A percentile compares a stretch with the other conserved stretches of the same genome.
Conservation (phyloP, 2,797 vertebrate genomes). For the Hippopotamyrus pictus region DNA sequence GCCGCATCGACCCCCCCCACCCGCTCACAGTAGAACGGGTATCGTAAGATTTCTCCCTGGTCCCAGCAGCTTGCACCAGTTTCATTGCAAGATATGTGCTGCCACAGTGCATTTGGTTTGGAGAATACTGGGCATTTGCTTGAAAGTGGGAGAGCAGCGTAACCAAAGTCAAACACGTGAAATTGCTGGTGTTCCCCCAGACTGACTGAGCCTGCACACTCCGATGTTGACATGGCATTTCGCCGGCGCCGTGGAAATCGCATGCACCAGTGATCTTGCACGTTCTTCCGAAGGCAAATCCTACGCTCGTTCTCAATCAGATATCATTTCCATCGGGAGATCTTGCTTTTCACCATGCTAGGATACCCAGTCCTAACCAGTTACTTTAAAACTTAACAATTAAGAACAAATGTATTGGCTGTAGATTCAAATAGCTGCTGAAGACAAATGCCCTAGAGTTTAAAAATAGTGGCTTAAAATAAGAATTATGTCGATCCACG, state of each 20-base stretch:
- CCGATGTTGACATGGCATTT: background rate
- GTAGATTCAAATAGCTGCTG: background rate
- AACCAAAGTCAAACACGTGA: background rate
- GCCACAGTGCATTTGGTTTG: slow-evolving; percentile 22
- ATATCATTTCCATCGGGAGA: background rate
- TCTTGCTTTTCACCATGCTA: background rate
- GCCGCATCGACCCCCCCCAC: background rate
- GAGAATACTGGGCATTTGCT: background rate
- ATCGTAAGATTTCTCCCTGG: slow-evolving; percentile 26
- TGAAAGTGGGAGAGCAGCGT: background rate
- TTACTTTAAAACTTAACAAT: background rate
- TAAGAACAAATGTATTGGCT: background rate
- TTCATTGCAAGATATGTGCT: background rate
- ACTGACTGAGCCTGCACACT: background rate
- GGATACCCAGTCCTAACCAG: background rate
- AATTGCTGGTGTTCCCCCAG: background rate
- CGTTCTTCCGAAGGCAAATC: background rate
- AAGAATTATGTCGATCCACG: background rate
- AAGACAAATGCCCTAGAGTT: background rate
- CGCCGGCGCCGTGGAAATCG: background rate
- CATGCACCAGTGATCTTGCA: background rate
- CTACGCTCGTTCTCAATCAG: background rate
- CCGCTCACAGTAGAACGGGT: slow-evolving; percentile 23
- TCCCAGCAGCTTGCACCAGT: slow-evolving; percentile 8
- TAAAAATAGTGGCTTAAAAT: background rate